Percentiles rank a stretch among this genome's conserved stretches.
phyloP scores from a whole-genome alignment of 2,797 vertebrate genomes.

The Cirrhinus molitorella region DNA sequence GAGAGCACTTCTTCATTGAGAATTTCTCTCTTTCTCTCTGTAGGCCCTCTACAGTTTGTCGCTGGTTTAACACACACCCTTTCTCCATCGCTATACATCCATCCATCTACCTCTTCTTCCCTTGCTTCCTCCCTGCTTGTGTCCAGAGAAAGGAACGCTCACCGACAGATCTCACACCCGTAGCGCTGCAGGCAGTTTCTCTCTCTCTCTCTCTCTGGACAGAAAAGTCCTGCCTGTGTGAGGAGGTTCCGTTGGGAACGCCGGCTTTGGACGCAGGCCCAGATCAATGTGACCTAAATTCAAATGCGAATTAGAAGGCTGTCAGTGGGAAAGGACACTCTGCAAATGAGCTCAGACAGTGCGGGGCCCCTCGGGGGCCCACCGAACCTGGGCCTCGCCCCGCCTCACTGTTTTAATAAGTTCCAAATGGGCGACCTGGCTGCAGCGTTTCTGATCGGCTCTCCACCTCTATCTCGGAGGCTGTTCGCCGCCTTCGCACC shows the following conservation, averaged over 20 bases:
- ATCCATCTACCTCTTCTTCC: constrained; percentile 11
- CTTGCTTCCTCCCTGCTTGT: constrained; percentile 1
- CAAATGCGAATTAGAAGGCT: constrained; percentile 79
- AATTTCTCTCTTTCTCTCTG: constrained; percentile 33
- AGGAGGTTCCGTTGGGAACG: constrained; percentile 65
- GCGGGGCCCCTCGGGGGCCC: constrained; percentile 62
- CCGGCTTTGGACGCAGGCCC: constrained; percentile 76
- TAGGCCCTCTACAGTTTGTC: constrained; percentile 23
- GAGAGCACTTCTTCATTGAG: constrained; percentile 26
- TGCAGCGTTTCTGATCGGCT: constrained; percentile 43
- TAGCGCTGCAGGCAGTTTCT: constrained; percentile 52
- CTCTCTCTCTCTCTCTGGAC: constrained; percentile 56
- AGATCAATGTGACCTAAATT: constrained; percentile 84
- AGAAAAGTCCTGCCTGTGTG: constrained; percentile 62
- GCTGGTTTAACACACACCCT: constrained; percentile 49
- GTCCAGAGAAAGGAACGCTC: constrained; percentile 34
- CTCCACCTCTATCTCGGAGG: constrained; percentile 42
- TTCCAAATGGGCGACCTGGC: constrained; percentile 78
- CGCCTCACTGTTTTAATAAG: constrained; percentile 76
- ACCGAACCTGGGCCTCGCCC: constrained; percentile 68
- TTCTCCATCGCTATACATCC: constrained; percentile 12
- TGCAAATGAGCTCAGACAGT: constrained; percentile 80
- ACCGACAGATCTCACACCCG: constrained; percentile 36
- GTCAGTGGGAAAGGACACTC: constrained; percentile 77
- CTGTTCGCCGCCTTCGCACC: constrained; percentile 6